Evolutionary conservation across 2,888 invertebrate species (phyloP), one percentile per base, ranked within the genome.

Genomic region (Aphodius sticticus): DNA sequence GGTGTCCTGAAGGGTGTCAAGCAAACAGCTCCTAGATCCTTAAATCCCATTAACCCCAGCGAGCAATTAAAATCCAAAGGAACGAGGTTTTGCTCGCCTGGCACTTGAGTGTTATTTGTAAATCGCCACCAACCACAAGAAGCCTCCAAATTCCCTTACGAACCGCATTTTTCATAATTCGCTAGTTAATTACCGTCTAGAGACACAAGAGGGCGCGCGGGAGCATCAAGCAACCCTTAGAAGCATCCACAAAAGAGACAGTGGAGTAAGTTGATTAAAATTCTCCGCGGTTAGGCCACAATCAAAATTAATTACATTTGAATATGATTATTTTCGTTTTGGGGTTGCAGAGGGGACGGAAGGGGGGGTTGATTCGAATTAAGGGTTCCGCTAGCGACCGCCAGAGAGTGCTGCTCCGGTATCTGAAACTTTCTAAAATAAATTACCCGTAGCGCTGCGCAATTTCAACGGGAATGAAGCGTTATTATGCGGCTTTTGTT

Each of bases 231-330:
- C 26, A 26, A 26, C 26, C 26, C 26, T 26, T 3, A 12, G 53
- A 53, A 12, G 53, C 7, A 53, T 53, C 53, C 12, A 9, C 9
- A 53, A 12, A 53, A 9, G 53, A 69, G 70, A 74, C 76, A 79
- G 78, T 79, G 76, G 81, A 80, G 78, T 83, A 83, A 84, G 79
- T 83, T 81, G 82, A 83, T 83, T 84, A 83, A 84, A 83, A 84
- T 83, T 83, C 84, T 79, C 82, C 82, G 81, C 81, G 9, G 53
- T 12, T 53, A 81, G 81, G 79, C 81, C 82, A 82, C 82, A 84
- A 84, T 84, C 84, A 82, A 81, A 83, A 83, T 82, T 84, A 83
- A 84, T 83, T 82, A 82, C 81, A 82, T 83, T 84, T 84, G 83
- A 84, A 84, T 84, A 82, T 83, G 81, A 84, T 83, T 84, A 83